These are phyloP conservation scores for Bubo bubo DNA, from an alignment of 2,113 vertebrate species.

Conservation along the genomic window DNA sequence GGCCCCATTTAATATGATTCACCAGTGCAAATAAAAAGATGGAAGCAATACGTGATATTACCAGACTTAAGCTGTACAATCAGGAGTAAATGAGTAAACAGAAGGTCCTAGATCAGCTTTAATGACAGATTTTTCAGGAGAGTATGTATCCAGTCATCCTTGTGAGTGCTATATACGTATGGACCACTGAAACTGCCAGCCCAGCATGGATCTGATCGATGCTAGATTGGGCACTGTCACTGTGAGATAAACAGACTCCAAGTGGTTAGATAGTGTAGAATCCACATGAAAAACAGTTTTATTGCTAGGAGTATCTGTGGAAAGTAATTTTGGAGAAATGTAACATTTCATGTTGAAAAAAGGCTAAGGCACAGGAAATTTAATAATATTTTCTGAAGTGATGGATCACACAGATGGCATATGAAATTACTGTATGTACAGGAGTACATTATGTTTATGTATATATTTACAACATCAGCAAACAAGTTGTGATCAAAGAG, in stretches of 20 bases:
- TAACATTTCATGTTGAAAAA: not conserved
- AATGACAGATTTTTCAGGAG: not conserved
- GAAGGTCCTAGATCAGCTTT: not conserved
- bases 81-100: not conserved
- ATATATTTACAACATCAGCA: not conserved
- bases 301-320: not conserved
- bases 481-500: not conserved
- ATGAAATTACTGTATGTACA: not conserved
- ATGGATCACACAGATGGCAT: not conserved
- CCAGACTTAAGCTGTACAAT: not conserved
- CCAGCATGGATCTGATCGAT: fast-evolving
- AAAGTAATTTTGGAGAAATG: not conserved
- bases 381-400: not conserved
- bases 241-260: not conserved
- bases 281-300: not conserved
- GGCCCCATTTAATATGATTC: not conserved
- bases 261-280: not conserved
- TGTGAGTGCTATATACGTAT: fast-evolving
- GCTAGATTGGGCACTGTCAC: not conserved
- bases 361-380: not conserved
- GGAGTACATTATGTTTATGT: not conserved
- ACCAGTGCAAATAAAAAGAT: not conserved
- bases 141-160: not conserved
- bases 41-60: not conserved
- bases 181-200: not conserved